phyloP scores from a whole-genome alignment of 2,797 vertebrate genomes.

The Austrolebias charrua region DNA sequence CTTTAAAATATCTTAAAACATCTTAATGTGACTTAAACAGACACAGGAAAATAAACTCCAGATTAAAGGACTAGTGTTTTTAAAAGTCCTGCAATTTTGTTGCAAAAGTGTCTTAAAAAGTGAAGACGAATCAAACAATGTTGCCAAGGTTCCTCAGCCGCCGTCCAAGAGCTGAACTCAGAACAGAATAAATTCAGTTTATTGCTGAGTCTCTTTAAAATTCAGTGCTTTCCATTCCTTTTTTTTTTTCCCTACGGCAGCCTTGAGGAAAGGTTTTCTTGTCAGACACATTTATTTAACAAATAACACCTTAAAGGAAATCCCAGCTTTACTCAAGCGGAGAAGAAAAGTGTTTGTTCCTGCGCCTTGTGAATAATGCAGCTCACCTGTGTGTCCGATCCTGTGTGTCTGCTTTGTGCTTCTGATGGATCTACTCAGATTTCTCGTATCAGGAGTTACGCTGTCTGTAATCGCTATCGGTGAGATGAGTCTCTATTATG shows the following conservation, averaged over 20 bases:
- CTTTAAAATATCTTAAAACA: too few relatives aligned
- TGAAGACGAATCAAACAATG: constrained; percentile 9
- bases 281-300: constrained; percentile 42
- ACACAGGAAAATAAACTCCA: neutral
- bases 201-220: constrained; percentile 27
- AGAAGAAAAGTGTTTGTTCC: constrained; percentile 35
- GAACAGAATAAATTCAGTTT: constrained; percentile 32
- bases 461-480: constrained; percentile 55
- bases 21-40: neutral
- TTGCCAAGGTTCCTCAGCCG: constrained; percentile 11
- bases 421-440: constrained; percentile 26
- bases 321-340: constrained; percentile 30
- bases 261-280: constrained; percentile 33
- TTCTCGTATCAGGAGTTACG: constrained; percentile 33
- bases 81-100: neutral
- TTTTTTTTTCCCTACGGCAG: constrained; percentile 13
- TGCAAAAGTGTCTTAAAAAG: constrained; percentile 6
- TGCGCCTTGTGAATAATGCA: constrained; percentile 22
- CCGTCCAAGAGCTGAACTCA: constrained; percentile 16
- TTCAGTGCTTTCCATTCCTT: constrained; percentile 4
- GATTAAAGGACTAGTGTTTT: neutral
- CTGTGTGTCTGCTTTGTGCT: constrained; percentile 7
- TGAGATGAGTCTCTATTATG: constrained; percentile 47
- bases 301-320: constrained; percentile 35
- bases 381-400: constrained; percentile 31